Evolutionary conservation across 2,888 invertebrate species (phyloP).

Genomic region (Epinotia nisella): DNA sequence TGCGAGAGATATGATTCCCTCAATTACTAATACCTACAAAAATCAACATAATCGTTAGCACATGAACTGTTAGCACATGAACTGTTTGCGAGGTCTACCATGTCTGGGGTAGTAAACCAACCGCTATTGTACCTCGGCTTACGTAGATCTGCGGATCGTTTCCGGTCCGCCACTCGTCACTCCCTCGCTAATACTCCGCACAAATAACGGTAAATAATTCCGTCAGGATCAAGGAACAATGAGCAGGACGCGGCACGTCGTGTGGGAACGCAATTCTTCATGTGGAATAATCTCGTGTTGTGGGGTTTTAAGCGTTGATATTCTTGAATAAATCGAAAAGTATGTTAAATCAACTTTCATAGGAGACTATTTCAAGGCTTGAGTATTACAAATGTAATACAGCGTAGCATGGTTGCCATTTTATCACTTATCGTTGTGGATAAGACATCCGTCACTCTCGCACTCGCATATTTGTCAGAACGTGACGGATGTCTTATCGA

Average conservation of each 20-base stretch:
- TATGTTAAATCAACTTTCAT: background rate
- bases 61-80: no score
- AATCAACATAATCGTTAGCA: no score
- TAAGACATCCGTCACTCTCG: no score
- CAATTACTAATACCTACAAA: no score
- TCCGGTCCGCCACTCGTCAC: conserved; percentile 26
- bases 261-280: conserved; percentile 18
- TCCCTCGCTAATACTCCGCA: conserved; percentile 31
- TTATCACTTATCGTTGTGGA: no score
- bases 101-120: conserved; percentile 13
- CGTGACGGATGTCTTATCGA: no score
- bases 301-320: background rate
- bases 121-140: conserved; percentile 34
- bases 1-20: no score
- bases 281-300: conserved; percentile 26
- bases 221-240: conserved; percentile 33
- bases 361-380: background rate
- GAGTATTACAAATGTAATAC: no score
- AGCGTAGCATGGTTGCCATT: no score
- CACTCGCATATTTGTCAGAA: no score
- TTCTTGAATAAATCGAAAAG: background rate
- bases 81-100: no score
- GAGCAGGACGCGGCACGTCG: conserved; percentile 19
- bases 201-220: conserved; percentile 42
- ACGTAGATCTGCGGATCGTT: conserved; percentile 37